Evolutionary conservation across 1,140 invertebrate genomes (phyloP), one percentile per base, ranked within the genome.

Genomic region (Drosophila arizonae): DNA sequence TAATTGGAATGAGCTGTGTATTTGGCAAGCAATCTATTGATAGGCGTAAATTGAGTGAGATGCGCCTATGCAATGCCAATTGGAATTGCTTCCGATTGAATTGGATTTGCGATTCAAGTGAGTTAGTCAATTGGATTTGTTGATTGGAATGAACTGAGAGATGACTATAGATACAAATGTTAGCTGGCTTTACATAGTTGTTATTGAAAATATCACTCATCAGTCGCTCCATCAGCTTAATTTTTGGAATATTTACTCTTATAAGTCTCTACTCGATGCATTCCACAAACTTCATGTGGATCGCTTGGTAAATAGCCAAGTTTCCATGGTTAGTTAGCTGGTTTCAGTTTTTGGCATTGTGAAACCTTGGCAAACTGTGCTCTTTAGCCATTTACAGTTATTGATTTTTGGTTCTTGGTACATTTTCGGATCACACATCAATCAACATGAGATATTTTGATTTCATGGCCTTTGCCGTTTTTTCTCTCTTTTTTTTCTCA

Each of bases 391-490:
- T 54, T 67, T 72, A 67, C 33, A 56, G 55, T 50, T 66, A 54
- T 67, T 28, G 46, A 36, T 57, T 17, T 51, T 43, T 52, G 9
- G 68, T 51, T 71, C 52, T 39, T 30, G 28, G 24, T 17, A n/a
- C 13, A 24, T 55, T 17, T 56, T 72, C 54, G 65, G 36, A 48
- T 36, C 21, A 65, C 9, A 65, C 50, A 58, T 28, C 43, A 9
- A 58, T 45, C n/a, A 17, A 30, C 24, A 30, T 13, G 21, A 39
- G 43, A 58, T 58, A 46, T 46, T 15, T 30, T n/a, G 45, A 58
- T 72, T 72, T 13, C 64, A 68, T 55, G 70, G 70, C 39, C 48
- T 54, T 63, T 62, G 57, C 50, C 28, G 30, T 8, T 33, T 33
- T 33, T 33, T 33, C 6, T 9, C 33, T 33, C 8, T 33, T 10